A percentile compares a stretch with the other conserved stretches of the same genome.
These are phyloP conservation scores for Turritopsis rubra DNA, from an alignment of 30 jellyfish, hydroid and myxozoan species.

Conservation along the genomic window DNA sequence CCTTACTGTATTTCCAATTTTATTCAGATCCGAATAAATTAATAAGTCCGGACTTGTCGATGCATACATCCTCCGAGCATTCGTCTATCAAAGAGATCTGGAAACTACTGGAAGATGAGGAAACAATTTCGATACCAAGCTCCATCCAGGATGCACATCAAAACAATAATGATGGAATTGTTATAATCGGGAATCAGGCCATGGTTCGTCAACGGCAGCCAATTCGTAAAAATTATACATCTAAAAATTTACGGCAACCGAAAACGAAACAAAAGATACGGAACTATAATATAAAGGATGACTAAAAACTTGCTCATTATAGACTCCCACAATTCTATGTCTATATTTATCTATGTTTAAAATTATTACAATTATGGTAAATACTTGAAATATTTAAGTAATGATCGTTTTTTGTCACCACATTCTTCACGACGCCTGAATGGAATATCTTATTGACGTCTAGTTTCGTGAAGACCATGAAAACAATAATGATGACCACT, in stretches of 20 bases:
- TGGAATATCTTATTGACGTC: too few relatives aligned
- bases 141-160: background rate
- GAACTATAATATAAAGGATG: slow-evolving; percentile 16
- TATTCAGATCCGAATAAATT: background rate
- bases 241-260: slow-evolving; percentile 1
- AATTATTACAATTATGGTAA: too few relatives aligned
- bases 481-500: too few relatives aligned
- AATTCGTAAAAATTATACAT: background rate
- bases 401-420: too few relatives aligned
- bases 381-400: too few relatives aligned
- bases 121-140: slow-evolving; percentile 12
- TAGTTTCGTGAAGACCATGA: too few relatives aligned
- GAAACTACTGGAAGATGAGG: slow-evolving; percentile 29
- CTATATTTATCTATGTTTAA: too few relatives aligned
- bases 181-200: slow-evolving; percentile 5
- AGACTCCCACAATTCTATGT: too few relatives aligned
- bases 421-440: too few relatives aligned
- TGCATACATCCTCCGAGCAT: slow-evolving; percentile 24
- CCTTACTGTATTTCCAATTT: too few relatives aligned
- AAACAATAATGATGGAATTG: background rate
- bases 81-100: slow-evolving; percentile 32
- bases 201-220: background rate
- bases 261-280: background rate
- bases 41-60: background rate
- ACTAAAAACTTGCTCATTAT: background rate